Percentiles rank a stretch among this genome's conserved stretches.
These are phyloP conservation scores for Euura lappo DNA, from an alignment of 1,140 invertebrate genomes.

Conservation along the genomic window DNA sequence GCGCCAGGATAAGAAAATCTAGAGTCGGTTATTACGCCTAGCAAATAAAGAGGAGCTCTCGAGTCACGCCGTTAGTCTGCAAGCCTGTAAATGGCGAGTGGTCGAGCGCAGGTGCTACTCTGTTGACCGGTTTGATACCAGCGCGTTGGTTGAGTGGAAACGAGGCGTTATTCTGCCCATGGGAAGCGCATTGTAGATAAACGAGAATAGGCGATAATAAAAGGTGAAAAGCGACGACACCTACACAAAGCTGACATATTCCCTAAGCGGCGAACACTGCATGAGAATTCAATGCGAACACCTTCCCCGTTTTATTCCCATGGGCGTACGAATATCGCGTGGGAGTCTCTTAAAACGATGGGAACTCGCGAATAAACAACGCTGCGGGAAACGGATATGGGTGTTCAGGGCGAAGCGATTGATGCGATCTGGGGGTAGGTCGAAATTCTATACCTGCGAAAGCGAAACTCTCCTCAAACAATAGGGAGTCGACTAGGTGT, in stretches of 20 bases:
- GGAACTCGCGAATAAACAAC: not conserved
- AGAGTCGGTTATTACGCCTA: too few relatives aligned
- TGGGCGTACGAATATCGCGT: not conserved
- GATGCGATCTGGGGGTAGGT: not conserved
- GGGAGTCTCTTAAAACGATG: not conserved
- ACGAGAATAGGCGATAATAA: too few relatives aligned
- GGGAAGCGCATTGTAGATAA: too few relatives aligned
- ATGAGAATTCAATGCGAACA: too few relatives aligned
- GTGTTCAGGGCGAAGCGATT: not conserved
- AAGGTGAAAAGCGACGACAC: too few relatives aligned
- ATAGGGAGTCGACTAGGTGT: not conserved
- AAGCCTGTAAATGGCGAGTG: not conserved
- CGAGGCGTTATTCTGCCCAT: too few relatives aligned
- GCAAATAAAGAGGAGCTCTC: too few relatives aligned
- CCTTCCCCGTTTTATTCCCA: too few relatives aligned
- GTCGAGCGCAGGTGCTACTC: not conserved
- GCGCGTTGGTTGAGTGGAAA: too few relatives aligned
- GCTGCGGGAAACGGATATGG: not conserved
- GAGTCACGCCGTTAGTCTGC: not conserved
- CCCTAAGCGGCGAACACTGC: too few relatives aligned
- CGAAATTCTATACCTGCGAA: not conserved
- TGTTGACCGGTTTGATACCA: not conserved
- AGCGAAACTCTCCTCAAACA: not conserved
- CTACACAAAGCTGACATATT: too few relatives aligned
- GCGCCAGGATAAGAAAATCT: too few relatives aligned